phyloP scores from a whole-genome alignment of 2,797 vertebrate genomes.

The Intellagama lesueurii region DNA sequence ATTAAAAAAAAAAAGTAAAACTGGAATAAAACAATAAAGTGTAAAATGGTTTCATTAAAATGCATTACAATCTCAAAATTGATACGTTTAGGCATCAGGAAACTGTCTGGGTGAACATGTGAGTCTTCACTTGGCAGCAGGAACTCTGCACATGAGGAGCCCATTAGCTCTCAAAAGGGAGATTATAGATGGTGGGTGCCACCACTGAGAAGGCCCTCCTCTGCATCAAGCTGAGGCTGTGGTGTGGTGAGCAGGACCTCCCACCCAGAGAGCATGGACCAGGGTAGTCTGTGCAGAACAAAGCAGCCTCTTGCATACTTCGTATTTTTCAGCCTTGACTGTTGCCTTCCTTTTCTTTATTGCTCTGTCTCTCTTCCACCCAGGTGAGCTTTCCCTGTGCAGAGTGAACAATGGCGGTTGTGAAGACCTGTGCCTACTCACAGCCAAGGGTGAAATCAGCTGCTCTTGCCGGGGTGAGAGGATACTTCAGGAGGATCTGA shows the following conservation, averaged over 20 bases:
- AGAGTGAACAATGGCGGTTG: slow-evolving; percentile 91
- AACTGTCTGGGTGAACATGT: too few relatives aligned
- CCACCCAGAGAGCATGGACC: too few relatives aligned
- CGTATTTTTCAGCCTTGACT: neutral
- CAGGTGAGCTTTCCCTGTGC: slow-evolving; percentile 93
- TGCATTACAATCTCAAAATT: too few relatives aligned
- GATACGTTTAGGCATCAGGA: too few relatives aligned
- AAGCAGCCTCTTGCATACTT: neutral
- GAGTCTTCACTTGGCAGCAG: too few relatives aligned
- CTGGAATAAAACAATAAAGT: too few relatives aligned
- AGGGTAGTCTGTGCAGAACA: neutral
- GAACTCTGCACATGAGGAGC: too few relatives aligned
- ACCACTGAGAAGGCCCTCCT: neutral
- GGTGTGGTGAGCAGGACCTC: neutral
- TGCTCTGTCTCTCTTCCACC: neutral
- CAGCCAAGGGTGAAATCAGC: slow-evolving; percentile 91
- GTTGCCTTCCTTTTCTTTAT: neutral
- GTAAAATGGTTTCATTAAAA: too few relatives aligned
- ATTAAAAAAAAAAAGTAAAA: too few relatives aligned
- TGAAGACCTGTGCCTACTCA: slow-evolving; percentile 93
- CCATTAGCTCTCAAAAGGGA: too few relatives aligned
- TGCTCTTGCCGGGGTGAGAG: slow-evolving; percentile 94
- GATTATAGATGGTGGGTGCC: too few relatives aligned
- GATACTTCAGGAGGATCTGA: slow-evolving; percentile 89
- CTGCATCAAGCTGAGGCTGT: neutral